Evolutionary conservation across 2,113 vertebrate species (phyloP).

Genomic region (Oceanodroma tethys): DNA sequence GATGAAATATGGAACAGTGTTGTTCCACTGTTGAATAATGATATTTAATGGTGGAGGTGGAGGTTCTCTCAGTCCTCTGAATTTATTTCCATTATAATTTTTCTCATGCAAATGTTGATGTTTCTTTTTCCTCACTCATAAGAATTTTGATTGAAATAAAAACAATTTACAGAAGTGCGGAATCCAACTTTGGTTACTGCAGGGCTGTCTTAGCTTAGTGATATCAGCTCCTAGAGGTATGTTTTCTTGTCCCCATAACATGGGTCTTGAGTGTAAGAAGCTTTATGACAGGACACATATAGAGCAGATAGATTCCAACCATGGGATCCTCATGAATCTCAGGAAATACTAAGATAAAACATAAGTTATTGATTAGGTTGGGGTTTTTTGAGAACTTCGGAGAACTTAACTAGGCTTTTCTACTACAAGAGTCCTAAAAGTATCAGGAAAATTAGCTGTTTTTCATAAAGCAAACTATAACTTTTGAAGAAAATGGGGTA

Average conservation of each 20-base stretch:
- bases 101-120: not conserved
- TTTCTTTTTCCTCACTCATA: not conserved
- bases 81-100: not conserved
- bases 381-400: not conserved
- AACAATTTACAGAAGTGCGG: not conserved
- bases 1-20: not conserved
- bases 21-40: not conserved
- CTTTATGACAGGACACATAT: not conserved
- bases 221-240: not conserved
- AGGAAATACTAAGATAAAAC: not conserved
- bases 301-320: not conserved
- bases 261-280: not conserved
- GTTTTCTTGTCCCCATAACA: not conserved
- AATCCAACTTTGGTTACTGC: not conserved
- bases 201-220: not conserved
- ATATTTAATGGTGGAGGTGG: not conserved
- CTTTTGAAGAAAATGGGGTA: not conserved
- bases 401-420: not conserved
- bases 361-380: not conserved
- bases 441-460: not conserved
- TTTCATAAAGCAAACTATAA: not conserved
- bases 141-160: not conserved
- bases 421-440: not conserved
- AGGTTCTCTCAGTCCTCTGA: not conserved
- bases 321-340: not conserved